Base-by-base conservation (phyloP, 2,888 invertebrate species). In the Calameuta pallipes region DNA sequence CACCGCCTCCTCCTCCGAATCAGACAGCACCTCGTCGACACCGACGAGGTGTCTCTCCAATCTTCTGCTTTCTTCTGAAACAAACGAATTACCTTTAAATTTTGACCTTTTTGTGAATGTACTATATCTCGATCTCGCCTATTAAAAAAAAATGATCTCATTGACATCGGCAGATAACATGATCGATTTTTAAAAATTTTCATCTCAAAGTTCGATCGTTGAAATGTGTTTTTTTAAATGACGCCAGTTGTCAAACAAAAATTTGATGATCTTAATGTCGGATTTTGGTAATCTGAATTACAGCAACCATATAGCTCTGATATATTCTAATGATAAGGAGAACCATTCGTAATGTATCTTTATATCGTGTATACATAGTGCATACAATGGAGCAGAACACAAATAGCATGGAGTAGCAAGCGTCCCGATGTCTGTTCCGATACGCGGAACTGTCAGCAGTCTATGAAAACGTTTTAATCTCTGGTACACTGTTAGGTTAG, bases 11-110 rank as follows among this genome's bases (percentile, higher is more conserved):
- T 15, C 56, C 70, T 35, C 75, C 75, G 74, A 74, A 30, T 69
- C 36, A 82, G 79, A 85, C 82, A 84, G 80, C 87, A 88, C 85
- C 87, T 85, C 87, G 88, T 77, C 86, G 87, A 80, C 77, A 77
- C n/a, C n/a, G 35, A 36, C 74, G 35, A 36, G 74, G 74, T 79
- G 80, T 86, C 85, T 80, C 82, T 75, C 75, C 77, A 83, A 81
- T 80, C 79, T 75, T 69, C 75, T 79, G 78, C 75, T 75, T 69
- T 79, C 81, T 81, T 74, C 34, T 73, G 75, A 76, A 80, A 75
- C 3, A 76, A 56, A 75, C 23, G 56, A 56, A 6, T 56, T 56
- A 56, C 6, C 56, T 23, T 56, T 56, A 23, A 56, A 9, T 23
- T 23, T 56, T 23, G 41, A 41, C 15, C 1, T 23, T 9, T 23